Conservation (phyloP, 2,113 vertebrate genomes). For the Ardeotis arabs region DNA sequence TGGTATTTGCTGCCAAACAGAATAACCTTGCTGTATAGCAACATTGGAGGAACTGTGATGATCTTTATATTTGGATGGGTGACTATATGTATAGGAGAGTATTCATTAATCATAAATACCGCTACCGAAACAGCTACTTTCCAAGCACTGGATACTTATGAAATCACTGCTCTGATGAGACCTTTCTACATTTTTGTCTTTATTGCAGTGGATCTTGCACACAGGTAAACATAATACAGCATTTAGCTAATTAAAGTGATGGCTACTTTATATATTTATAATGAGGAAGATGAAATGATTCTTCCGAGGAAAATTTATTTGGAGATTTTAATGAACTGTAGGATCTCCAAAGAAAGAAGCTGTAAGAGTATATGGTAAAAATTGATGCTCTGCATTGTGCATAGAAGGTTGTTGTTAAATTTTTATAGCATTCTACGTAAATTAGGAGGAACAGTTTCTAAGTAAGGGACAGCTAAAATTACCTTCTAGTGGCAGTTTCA, state of each 20-base stretch:
- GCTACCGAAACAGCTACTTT: constrained; percentile 94
- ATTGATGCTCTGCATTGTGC: fast-evolving
- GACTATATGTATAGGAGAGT: constrained; percentile 92
- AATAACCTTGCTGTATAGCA: constrained; percentile 85
- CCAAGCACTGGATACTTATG: constrained; percentile 92
- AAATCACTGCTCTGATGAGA: constrained; percentile 92
- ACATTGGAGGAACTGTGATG: constrained; percentile 78
- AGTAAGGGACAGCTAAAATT: background rate
- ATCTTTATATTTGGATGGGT: constrained; percentile 93
- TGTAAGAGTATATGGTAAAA: background rate
- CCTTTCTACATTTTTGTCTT: constrained; percentile 93
- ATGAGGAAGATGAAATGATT: background rate
- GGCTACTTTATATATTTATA: background rate
- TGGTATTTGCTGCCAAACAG: constrained; percentile 93
- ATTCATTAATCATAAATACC: constrained; percentile 93
- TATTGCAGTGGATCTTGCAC: constrained; percentile 89
- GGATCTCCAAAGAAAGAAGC: background rate
- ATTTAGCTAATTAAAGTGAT: background rate
- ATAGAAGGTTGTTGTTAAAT: background rate
- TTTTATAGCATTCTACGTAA: background rate
- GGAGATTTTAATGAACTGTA: background rate
- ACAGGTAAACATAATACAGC: constrained; percentile 81
- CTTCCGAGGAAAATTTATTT: background rate
- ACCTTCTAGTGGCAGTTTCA: background rate
- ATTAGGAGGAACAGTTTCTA: background rate